Percentiles rank a stretch among this genome's conserved stretches.
Evolutionary conservation across 2,888 invertebrate genomes (phyloP).

Genomic region (Pegoplata infirma): DNA sequence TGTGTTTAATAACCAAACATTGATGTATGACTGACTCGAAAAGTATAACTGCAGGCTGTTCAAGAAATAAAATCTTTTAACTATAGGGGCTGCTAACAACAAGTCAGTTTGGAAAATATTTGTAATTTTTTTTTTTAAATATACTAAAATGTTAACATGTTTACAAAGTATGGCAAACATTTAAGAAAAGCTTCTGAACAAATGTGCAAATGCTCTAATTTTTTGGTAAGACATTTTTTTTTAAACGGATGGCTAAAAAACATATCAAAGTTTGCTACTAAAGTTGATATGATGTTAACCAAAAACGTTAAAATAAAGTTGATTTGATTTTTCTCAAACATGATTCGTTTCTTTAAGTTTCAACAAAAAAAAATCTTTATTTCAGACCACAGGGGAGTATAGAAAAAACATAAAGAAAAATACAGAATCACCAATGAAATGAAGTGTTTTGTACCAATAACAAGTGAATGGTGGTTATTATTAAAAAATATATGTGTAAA

Average conservation of each 20-base stretch:
- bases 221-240: neutral
- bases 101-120: neutral
- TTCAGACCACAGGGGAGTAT: neutral
- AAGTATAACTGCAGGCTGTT: constrained; percentile 27
- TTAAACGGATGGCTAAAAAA: neutral
- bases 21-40: constrained; percentile 55
- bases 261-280: neutral
- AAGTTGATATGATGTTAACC: neutral
- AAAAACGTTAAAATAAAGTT: neutral
- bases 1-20: constrained; percentile 36
- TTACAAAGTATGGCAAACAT: constrained; percentile 31
- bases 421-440: neutral
- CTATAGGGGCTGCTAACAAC: neutral
- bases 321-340: neutral
- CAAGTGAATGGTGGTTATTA: neutral
- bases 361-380: neutral
- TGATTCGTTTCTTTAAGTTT: neutral
- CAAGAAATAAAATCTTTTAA: constrained; percentile 1
- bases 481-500: too few relatives aligned
- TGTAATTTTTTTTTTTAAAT: too few relatives aligned
- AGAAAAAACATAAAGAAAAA: neutral
- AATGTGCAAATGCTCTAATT: constrained; percentile 35
- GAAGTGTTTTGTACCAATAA: neutral
- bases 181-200: constrained; percentile 51
- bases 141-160: constrained; percentile 37